Base-by-base conservation (phyloP, 1,140 invertebrate genomes). In the Thaumatotibia leucotreta region DNA sequence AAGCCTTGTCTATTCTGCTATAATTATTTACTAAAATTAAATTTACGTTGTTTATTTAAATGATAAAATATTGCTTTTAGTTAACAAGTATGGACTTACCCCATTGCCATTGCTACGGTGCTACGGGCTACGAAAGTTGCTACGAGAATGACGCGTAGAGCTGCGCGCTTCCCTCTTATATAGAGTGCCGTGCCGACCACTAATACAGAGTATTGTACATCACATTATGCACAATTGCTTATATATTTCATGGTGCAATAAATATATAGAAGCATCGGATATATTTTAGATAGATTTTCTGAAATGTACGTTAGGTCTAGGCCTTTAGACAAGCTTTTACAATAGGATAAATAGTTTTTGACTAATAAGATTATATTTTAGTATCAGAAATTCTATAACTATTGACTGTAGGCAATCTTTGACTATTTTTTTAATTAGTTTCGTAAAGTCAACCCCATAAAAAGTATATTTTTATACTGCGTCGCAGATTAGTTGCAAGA, bases 91-190 rank as follows among this genome's bases (percentile, higher is more conserved):
- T 11, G 22, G 52, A 62, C 31, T 35, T 62, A 62, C 61, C 31
- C 29, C 61, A 62, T 62, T 32, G 61, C 61, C 22, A 62, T 35
- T 32, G 61, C 61, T 62, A 35, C 61, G 29, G 31, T 32, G 61
- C 61, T 62, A 62, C 61, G 61, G 29, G 61, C 61, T 62, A 62
- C 61, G 61, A 62, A 23, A 29, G 32, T n/a, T 62, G 61, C 61
- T 62, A 62, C 61, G 61, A 62, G 32, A 62, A 35, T 62, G 29
- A 22, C 29, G 61, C 61, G 61, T 32, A 32, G 29, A 62, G 14
- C 61, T 20, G 52, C 52, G 4, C 27, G 23, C n/a, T 27, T 14
- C 52, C 23, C 23, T 27, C 24, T 58, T 58, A 58, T 58, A 58
- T 58, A 58, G 8, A n/a, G n/a, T n/a, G n/a, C 27, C n/a, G 24